phyloP scores from a whole-genome alignment of 2,888 invertebrate genomes.

The Ochropleura plecta region DNA sequence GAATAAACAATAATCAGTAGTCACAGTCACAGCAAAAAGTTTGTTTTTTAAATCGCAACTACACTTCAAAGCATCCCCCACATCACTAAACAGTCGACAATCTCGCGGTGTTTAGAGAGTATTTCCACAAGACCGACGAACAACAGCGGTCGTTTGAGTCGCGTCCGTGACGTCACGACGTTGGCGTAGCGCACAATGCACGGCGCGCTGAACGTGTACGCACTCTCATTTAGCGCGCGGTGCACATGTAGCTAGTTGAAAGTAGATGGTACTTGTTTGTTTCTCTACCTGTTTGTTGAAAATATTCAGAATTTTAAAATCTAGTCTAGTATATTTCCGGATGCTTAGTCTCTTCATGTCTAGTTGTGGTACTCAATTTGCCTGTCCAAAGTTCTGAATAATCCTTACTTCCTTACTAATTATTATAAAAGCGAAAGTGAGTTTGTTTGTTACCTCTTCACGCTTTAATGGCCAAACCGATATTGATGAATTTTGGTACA shows the following conservation, averaged over 20 bases:
- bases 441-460: too few species aligned
- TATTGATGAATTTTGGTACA: too few species aligned
- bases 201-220: conserved; percentile 38
- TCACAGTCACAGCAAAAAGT: not conserved
- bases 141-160: conserved; percentile 54
- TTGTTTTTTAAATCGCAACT: not conserved
- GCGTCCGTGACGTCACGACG: conserved; percentile 27
- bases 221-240: conserved; percentile 44
- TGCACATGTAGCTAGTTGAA: conserved; percentile 1
- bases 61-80: conserved; percentile 37
- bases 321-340: not conserved
- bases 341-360: not conserved
- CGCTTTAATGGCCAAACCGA: too few species aligned
- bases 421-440: too few species aligned
- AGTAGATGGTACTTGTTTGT: conserved; percentile 14
- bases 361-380: not conserved
- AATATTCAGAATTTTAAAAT: not conserved
- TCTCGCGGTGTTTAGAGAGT: conserved; percentile 52
- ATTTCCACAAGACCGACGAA: conserved; percentile 47
- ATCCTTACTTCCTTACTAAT: too few species aligned
- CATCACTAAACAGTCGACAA: conserved; percentile 40
- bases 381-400: not conserved
- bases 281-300: not conserved
- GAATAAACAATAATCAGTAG: not conserved
- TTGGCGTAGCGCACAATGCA: conserved; percentile 49